Base-by-base conservation (phyloP, 2,797 vertebrate genomes). In the Trematocara caparti region DNA sequence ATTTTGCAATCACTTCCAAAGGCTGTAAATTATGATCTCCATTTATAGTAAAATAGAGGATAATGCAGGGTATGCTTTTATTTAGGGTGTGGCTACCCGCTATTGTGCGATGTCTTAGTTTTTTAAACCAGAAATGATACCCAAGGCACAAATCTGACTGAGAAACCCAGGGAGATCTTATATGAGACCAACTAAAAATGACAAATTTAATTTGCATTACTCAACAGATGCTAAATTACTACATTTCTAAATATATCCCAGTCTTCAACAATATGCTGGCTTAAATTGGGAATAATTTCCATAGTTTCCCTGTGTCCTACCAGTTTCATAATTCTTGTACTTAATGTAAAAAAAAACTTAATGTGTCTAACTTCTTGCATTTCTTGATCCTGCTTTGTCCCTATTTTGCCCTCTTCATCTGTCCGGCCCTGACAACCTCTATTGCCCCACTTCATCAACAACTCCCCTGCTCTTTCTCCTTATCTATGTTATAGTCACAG, bases 401-500 rank as follows among this genome's bases (percentile, higher is more conserved):
- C 69, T 73, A 14, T 74, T 80, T 88, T 51, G 36, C 38, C 79
- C 69, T 43, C 47, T 72, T 71, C 64, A 73, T 88, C 91, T 93
- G 93, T 85, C 92, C 49, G 92, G 93, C 92, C 90, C 86, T 62
- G 78, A 66, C 82, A 84, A 86, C 84, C 81, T 73, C 43, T 64
- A 4, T 59, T 57, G 17, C 74, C 72, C 55, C 11, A 49, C 80
- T 85, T 85, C 89, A 24, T 77, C 71, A 74, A 24, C 10, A 77
- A 79, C 72, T 84, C 78, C 91, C 94, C 93, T 91, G 86, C 92
- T 83, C 30, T 87, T 92, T 90, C 86, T 87, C 81, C 91, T 57
- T 43, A 11, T 89, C 74, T 51, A 88, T 91, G 80, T 92, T 87
- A 34, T 94, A 97, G 96, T 97, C 92, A 96, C 93, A 80, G 96